Conservation (phyloP, 2,113 vertebrate species). For the Nannospalax galili region DNA sequence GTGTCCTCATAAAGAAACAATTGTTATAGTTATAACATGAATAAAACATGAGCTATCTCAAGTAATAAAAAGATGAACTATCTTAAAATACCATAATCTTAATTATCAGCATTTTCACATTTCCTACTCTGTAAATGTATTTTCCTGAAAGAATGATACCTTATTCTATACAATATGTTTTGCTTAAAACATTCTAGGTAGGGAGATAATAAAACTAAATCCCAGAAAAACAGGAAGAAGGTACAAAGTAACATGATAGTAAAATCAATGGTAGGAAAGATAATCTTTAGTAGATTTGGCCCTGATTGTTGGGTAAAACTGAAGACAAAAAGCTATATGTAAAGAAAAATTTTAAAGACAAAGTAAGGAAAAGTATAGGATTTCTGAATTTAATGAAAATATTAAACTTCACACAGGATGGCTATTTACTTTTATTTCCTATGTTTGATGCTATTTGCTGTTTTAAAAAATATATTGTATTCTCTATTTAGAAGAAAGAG, state of each 20-base stretch:
- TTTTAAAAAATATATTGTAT: not conserved
- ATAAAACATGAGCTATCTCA: too few species aligned
- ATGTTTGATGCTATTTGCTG: not conserved
- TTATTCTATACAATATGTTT: not conserved
- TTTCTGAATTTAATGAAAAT: not conserved
- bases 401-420: not conserved
- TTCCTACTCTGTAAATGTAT: not conserved
- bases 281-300: not conserved
- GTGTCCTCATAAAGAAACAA: not conserved
- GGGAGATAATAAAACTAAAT: not conserved
- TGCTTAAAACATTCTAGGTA: not conserved
- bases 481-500: not conserved
- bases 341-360: not conserved
- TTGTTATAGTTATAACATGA: not conserved
- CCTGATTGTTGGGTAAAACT: not conserved
- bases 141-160: not conserved
- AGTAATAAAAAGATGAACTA: not conserved
- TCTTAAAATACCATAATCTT: not conserved
- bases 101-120: not conserved
- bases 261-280: not conserved
- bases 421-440: not conserved
- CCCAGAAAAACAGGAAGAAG: not conserved
- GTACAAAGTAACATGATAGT: not conserved
- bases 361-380: not conserved
- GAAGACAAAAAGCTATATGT: not conserved